These are phyloP conservation scores for Anolis carolinensis DNA, from an alignment of 2,113 vertebrate species.

Conservation along the genomic window DNA sequence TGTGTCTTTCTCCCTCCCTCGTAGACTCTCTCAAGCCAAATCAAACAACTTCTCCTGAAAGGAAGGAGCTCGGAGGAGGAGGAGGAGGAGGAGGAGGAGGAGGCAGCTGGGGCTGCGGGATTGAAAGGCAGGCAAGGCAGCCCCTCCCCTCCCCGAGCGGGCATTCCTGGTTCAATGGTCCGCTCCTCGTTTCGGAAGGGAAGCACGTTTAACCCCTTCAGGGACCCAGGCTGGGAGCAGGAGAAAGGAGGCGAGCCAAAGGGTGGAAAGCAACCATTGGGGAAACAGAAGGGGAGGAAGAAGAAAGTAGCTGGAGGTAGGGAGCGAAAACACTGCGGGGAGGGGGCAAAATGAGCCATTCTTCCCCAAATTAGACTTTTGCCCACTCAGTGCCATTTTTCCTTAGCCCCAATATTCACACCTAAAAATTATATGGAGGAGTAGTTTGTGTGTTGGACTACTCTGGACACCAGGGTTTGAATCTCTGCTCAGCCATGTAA, in stretches of 20 bases:
- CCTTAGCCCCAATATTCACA: too few relatives aligned
- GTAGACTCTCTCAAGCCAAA: slow-evolving; percentile 61
- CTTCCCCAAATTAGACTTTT: too few relatives aligned
- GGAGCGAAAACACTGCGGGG: not conserved
- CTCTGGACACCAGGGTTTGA: too few relatives aligned
- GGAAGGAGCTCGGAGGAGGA: slow-evolving; percentile 51
- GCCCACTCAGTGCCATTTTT: too few relatives aligned
- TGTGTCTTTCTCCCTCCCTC: not conserved
- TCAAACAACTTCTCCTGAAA: slow-evolving; percentile 68
- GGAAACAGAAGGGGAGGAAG: not conserved
- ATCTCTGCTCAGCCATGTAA: too few relatives aligned
- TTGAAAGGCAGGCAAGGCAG: slow-evolving; percentile 49
- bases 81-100: slow-evolving; percentile 46
- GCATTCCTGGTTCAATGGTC: slow-evolving; percentile 68
- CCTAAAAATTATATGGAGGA: too few relatives aligned
- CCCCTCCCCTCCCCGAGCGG: slow-evolving; percentile 70
- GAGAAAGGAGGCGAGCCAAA: not conserved
- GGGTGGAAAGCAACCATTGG: not conserved
- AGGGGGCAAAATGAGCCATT: too few relatives aligned
- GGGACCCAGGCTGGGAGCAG: not conserved
- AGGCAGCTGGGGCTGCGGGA: slow-evolving; percentile 50
- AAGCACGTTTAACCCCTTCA: slow-evolving; percentile 71
- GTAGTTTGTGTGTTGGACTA: too few relatives aligned
- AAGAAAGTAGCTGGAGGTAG: not conserved
- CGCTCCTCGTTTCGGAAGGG: slow-evolving; percentile 55